These are phyloP conservation scores for Ceryle rudis DNA, from an alignment of 2,797 vertebrate genomes.

Conservation along the genomic window DNA sequence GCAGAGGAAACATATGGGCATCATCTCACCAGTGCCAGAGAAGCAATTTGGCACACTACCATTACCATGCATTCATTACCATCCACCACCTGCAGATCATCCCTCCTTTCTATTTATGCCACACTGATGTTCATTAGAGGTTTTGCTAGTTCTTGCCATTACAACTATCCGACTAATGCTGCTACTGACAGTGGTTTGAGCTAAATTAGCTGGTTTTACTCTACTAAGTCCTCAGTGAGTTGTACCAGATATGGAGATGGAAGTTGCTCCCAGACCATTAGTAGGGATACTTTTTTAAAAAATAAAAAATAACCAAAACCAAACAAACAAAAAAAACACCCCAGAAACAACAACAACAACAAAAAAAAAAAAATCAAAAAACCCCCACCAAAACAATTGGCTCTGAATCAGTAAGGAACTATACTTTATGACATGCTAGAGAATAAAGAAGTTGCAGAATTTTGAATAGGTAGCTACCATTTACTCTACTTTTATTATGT, in stretches of 20 bases:
- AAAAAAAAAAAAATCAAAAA: too few relatives aligned
- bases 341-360: too few relatives aligned
- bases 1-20: background rate
- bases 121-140: background rate
- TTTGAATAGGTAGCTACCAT: background rate
- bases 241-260: background rate
- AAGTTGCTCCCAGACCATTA: background rate
- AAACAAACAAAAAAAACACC: background rate
- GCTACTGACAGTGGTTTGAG: background rate
- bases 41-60: background rate
- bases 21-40: background rate
- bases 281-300: background rate
- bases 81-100: background rate
- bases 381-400: too few relatives aligned
- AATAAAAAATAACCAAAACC: too few relatives aligned
- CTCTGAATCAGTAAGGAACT: background rate
- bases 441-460: background rate
- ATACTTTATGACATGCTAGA: background rate
- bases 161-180: background rate
- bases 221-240: background rate
- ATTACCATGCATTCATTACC: background rate
- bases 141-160: background rate
- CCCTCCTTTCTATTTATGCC: background rate
- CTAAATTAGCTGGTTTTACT: background rate
- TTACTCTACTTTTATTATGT: background rate